Evolutionary conservation across 92 coral and sea anemone genomes (phyloP), one percentile per base, ranked within the genome.

Genomic region (Galaxea fascicularis): DNA sequence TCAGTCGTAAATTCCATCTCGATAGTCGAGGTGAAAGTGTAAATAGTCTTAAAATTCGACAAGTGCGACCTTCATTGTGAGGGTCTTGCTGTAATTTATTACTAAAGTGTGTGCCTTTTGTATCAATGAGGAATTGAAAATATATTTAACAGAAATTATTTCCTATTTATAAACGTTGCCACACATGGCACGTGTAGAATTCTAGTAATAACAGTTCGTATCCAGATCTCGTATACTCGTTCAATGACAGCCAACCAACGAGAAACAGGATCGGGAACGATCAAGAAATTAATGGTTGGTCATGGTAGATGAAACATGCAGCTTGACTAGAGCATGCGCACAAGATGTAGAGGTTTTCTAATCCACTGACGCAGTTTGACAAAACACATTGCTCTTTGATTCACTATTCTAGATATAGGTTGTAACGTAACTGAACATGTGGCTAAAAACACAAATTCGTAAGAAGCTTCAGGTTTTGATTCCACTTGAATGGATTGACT

Each of bases 101-200:
- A 35, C 45, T 16, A 35, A 52, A 82, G 20, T 82, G 78, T 59
- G 68, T 70, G 86, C 58, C 71, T 70, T 82, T 82, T 82, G 77
- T 71, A 82, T 24, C 57, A 58, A 82, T 18, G 70, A 70, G 78
- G 79, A 82, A 70, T 57, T 70, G 86, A 54, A 82, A 82, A 71
- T 82, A 71, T 82, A 82, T 82, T 82, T 82, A 82, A 81, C 26
- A 82, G 69, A 82, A 80, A 71, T 57, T 82, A 82, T 70, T 77
- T 81, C 86, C 56, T 82, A 82, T 82, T 82, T 82, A 82, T 82
- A 71, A 70, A 31, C 68, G 77, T 26, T 24, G 65, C 77, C 69
- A 51, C 22, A 46, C 30, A 10, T 59, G 66, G 77, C 78, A 41
- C 56, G 65, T 16, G 41, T 30, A 16, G 25, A 31, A 8, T 51